Conservation (phyloP, 2,797 vertebrate species). For the Aeoliscus strigatus region DNA sequence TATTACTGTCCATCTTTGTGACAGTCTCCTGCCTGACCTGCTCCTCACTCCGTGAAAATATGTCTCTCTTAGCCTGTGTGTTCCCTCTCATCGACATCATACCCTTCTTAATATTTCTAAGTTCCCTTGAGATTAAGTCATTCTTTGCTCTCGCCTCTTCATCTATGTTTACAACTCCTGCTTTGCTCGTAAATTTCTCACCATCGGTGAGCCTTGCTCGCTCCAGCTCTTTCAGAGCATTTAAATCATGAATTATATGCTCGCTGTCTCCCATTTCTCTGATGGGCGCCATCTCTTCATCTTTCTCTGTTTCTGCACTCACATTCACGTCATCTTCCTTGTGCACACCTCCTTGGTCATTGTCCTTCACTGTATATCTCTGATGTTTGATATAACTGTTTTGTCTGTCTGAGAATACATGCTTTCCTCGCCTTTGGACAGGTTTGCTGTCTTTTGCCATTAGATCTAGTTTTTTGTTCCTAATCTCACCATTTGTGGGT, state of each 20-base stretch:
- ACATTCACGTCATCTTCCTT: constrained; percentile 35
- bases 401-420: constrained; percentile 69
- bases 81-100: constrained; percentile 71
- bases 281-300: constrained; percentile 7
- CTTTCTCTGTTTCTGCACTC: constrained; percentile 6
- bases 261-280: constrained; percentile 47
- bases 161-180: constrained; percentile 33
- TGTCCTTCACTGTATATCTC: constrained; percentile 45
- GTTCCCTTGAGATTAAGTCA: constrained; percentile 62
- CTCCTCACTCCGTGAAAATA: constrained; percentile 59
- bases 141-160: constrained; percentile 53
- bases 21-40: constrained; percentile 33
- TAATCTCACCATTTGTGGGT: constrained; percentile 20
- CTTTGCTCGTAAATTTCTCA: constrained; percentile 34
- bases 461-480: constrained; percentile 20
- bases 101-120: constrained; percentile 63
- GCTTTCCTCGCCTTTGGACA: constrained; percentile 47
- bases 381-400: constrained; percentile 79
- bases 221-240: constrained; percentile 59
- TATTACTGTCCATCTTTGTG: constrained; percentile 46
- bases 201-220: constrained; percentile 45
- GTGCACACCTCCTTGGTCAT: constrained; percentile 31
- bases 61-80: constrained; percentile 60
- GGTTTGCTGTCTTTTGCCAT: constrained; percentile 32
- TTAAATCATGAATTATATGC: constrained; percentile 59